Conservation (phyloP, 2,113 vertebrate species). For the Syngnathus floridae region DNA sequence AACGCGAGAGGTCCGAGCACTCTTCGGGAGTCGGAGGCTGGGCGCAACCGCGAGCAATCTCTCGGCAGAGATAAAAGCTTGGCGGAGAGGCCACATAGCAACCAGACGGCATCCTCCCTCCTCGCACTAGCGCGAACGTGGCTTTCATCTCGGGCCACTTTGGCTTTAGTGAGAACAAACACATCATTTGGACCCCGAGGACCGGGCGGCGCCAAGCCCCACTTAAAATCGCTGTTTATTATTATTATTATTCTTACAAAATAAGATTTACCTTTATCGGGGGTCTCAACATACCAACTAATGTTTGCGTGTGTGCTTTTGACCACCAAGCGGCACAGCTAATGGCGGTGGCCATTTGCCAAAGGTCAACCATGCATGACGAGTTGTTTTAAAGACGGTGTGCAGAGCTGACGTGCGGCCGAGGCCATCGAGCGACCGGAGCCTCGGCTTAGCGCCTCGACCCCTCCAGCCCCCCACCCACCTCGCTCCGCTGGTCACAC, state of each 20-base stretch:
- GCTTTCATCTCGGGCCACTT: constrained; percentile 66
- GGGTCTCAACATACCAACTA: not conserved
- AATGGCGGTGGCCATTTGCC: constrained; percentile 30
- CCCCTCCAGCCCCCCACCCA: constrained; percentile 26
- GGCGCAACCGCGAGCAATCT: constrained; percentile 52
- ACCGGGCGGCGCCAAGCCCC: not conserved
- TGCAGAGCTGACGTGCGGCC: constrained; percentile 65
- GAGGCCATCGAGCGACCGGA: constrained; percentile 39
- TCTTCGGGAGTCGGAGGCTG: constrained; percentile 44
- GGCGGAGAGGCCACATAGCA: constrained; percentile 44
- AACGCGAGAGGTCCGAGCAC: constrained; percentile 63
- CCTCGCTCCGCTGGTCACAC: constrained; percentile 55
- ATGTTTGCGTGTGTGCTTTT: no score
- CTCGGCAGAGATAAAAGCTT: constrained; percentile 70
- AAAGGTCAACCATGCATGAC: constrained; percentile 42
- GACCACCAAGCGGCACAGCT: not conserved
- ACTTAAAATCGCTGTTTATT: not conserved
- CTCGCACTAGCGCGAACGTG: constrained; percentile 43
- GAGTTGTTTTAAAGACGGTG: constrained; percentile 66
- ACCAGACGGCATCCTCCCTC: constrained; percentile 53
- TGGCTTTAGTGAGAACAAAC: constrained; percentile 43
- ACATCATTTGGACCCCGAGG: not conserved
- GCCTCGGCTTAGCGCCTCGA: constrained; percentile 56
- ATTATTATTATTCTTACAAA: not conserved
- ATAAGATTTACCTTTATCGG: not conserved